Base-by-base conservation (phyloP, 2,888 invertebrate genomes). In the Epinotia ramella region DNA sequence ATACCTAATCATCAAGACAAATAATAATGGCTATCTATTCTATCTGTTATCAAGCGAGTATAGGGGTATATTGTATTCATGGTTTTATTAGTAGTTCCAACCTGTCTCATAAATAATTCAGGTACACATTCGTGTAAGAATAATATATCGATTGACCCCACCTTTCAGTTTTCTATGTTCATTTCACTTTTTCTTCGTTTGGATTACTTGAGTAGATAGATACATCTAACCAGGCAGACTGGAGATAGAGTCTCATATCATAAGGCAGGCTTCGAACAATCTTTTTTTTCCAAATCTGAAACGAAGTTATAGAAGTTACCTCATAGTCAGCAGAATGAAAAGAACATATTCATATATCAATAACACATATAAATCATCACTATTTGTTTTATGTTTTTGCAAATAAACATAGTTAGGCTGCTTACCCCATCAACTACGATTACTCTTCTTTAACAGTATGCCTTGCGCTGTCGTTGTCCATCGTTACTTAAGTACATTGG, bases 51-150 rank as follows among this genome's bases (percentile, higher is more conserved):
- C 0, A 33, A 6, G 7, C 33, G 7, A 6, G 33, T 0, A 33
- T 33, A 33, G 6, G 0, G 6, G 0, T 33, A 33, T 33, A 33
- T 0, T 33, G 7, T 9, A 49, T 28, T 24, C 28, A 28, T 16
- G 28, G n/a, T n/a, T 18, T 12, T 40, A 67, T 56, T 18, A 18
- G n/a, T n/a, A 16, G 57, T 20, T 18, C 13, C 12, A 18, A 28
- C 20, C 20, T 20, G 16, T 33, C 66, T 40, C 40, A 68, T 68
- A 20, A 56, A 40, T 33, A 13, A 56, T 67, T 68, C 67, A 57
- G 40, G 20, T 44, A 57, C 20, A 9, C 9, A 49, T 49, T 44
- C 16, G 20, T 24, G 57, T 56, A 59, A 57, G 24, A 68, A 57
- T 57, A n/a, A 18, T 18, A 67, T 44, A 24, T 68, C 3, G 7